A percentile compares a stretch with the other conserved stretches of the same genome.
phyloP scores from a whole-genome alignment of 2,888 invertebrate species.

The Drosophila vallismaia region DNA sequence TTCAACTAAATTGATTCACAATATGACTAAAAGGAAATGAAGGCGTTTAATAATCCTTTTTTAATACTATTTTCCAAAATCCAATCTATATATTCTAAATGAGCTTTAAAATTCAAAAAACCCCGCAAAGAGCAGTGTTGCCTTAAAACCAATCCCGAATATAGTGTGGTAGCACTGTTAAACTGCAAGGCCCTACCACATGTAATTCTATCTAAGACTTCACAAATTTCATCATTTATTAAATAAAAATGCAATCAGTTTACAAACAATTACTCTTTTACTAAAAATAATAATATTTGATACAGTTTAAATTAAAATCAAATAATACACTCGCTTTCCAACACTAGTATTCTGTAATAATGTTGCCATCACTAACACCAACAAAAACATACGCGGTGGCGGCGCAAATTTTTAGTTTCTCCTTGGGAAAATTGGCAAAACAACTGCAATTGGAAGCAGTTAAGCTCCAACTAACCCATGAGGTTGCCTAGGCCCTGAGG shows the following conservation, averaged over 20 bases:
- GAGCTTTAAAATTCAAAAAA: neutral
- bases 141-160: neutral
- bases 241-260: too few species aligned
- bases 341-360: neutral
- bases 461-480: constrained; percentile 6
- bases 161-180: neutral
- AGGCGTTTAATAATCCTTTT: too few species aligned
- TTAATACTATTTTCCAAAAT: too few species aligned
- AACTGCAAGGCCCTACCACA: too few species aligned
- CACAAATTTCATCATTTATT: too few species aligned
- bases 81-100: neutral
- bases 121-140: neutral
- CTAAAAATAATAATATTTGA: too few species aligned
- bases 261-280: neutral
- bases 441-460: neutral
- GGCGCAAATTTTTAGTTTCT: constrained; percentile 29
- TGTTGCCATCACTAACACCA: constrained; percentile 9
- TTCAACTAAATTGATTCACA: neutral
- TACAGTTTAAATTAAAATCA: too few species aligned
- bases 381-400: constrained; percentile 22
- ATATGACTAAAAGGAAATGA: neutral
- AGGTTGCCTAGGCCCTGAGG: neutral
- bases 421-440: neutral
- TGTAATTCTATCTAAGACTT: too few species aligned
- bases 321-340: neutral